Evolutionary conservation across 1,140 invertebrate species (phyloP).

Genomic region (Akabosia matsudoensis): DNA sequence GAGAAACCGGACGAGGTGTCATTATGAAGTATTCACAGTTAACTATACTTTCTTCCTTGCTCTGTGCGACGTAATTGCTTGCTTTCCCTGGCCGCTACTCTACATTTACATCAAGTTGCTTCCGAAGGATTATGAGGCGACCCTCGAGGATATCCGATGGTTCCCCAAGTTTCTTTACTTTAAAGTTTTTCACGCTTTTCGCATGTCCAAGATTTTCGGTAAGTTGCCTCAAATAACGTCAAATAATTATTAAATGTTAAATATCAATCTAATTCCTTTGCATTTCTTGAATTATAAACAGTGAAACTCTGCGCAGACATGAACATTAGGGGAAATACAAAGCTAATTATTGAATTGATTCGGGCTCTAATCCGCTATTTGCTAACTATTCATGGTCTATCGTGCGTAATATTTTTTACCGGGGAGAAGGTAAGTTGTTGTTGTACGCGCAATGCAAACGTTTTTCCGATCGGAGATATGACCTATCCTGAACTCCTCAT

Average conservation of each 20-base stretch:
- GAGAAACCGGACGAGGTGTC: not conserved
- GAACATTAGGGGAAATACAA: too few relatives aligned
- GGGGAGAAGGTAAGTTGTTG: not conserved
- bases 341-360: not conserved
- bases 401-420: not conserved
- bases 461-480: too few relatives aligned
- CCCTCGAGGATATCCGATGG: not conserved
- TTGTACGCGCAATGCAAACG: too few relatives aligned
- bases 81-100: constrained; percentile 27
- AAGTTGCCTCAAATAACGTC: not conserved
- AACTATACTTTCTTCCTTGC: constrained; percentile 19
- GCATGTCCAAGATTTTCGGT: constrained; percentile 30
- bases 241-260: too few relatives aligned
- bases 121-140: not conserved
- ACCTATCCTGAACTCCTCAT: too few relatives aligned
- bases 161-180: constrained; percentile 21
- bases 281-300: too few relatives aligned
- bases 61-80: constrained; percentile 25
- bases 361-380: not conserved
- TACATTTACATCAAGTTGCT: constrained; percentile 1
- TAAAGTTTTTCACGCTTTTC: not conserved
- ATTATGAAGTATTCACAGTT: constrained; percentile 21
- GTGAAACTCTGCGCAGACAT: too few relatives aligned
- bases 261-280: too few relatives aligned
- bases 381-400: not conserved